Base-by-base conservation (phyloP, 2,797 vertebrate genomes). In the Ptychadena robeensis region DNA sequence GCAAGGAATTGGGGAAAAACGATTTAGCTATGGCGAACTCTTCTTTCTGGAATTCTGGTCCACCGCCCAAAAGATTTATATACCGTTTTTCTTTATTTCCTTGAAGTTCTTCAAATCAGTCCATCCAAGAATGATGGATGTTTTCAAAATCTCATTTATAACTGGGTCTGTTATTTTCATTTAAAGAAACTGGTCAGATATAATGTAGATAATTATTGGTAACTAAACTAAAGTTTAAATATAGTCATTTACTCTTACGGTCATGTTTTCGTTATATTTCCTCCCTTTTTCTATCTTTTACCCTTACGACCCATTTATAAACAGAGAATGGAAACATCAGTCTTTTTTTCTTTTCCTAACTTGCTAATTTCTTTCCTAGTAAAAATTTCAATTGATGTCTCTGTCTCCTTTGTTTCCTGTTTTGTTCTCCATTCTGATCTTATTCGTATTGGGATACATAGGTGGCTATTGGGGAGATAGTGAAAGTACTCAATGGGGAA, bases 401-500 rank as follows among this genome's bases (percentile, higher is more conserved):
- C 95, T 88, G 87, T 87, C 86, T 89, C 81, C 81, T 85, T 83
- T 30, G 86, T 90, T 90, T 66, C 27, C 31, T 48, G 90, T 88
- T 90, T 91, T 88, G 31, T 88, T 88, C 69, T 89, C 76, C 76
- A 87, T 88, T 93, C 90, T 91, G 87, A 91, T 90, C 90, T 92
- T 92, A 91, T 94, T 93, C 90, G 91, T 90, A 92, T 89, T 94
- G 95, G 92, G 96, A 94, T 93, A 81, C 94, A 88, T 94, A 96
- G 98, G 95, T 99, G 95, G 92, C 96, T 89, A 95, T 99, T 93
- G 98, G 98, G 91, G 98, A 99, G 93, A 96, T 99, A 94, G 97
- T 99, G 91, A 96, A 94, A 95, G 97, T 98, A 90, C 94, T 96
- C 96, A 98, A 99, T 91, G 97, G 97, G 95, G 97, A 99, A 61